Evolutionary conservation across 2,797 vertebrate genomes (phyloP), one percentile per base, ranked within the genome.

Genomic region (Helarctos malayanus): DNA sequence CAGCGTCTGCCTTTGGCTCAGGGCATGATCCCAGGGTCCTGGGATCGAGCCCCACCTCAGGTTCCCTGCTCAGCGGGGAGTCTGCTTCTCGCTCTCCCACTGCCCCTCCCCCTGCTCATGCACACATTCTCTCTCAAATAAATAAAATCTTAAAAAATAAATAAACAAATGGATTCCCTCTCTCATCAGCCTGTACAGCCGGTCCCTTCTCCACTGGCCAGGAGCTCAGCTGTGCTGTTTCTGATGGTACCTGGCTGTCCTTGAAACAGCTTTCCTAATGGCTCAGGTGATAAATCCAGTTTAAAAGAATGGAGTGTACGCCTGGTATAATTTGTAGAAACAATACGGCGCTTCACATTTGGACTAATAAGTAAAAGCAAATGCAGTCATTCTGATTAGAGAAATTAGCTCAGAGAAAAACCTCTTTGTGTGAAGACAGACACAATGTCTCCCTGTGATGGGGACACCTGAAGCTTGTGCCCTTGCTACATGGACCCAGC

Each of bases 381-480:
- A 80, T 19, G 45, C 49, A 92, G 69, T 69, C 12, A 88, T 63
- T 82, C 18, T 85, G 68, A 89, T 73, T 54, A 93, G 45, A 68
- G 52, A 84, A 93, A 83, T 32, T 7, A 84, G 29, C 16, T 56
- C 57, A 73, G 73, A 56, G 63, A 16, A 69, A 71, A 90, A 11
- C 16, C 14, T 29, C 15, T 10, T 45, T 27, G 41, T 65, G 15
- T 76, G 41, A 90, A 57, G 86, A 95, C 32, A 41, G 78, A 82
- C 38, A 81, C 9, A 49, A 27, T 61, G 71, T 76, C n/a, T 52
- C 13, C 38, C n/a, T 61, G 52, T 68, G 18, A 32, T 12, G 45
- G 35, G 56, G 52, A 52, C 54, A 52, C 13, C 83, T 81, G 19
- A 32, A 56, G 52, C 23, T 13, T 41, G 54, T 9, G 23, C 8